Conservation (phyloP, 2,113 vertebrate genomes). For the Dicaeum eximium region DNA sequence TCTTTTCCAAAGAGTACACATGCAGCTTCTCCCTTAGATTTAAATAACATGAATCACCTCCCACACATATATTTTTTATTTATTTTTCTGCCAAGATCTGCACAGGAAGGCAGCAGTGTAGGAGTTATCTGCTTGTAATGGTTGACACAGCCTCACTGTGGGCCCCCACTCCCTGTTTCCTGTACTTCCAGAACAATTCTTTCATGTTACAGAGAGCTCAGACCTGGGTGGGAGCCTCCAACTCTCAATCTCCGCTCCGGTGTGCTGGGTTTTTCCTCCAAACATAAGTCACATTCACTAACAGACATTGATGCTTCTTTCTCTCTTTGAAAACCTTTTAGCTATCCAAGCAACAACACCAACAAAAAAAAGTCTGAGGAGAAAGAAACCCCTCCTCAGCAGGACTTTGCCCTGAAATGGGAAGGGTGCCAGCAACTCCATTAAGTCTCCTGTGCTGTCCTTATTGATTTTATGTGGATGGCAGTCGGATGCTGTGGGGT, state of each 20-base stretch:
- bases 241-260: accelerated
- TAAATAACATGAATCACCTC: background rate
- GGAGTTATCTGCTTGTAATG: constrained; percentile 14
- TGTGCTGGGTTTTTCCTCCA: background rate
- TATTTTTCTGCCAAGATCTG: background rate
- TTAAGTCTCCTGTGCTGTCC: constrained; percentile 14
- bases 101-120: background rate
- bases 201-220: background rate
- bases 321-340: background rate
- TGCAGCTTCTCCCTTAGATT: background rate
- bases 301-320: background rate
- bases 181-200: background rate
- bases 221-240: background rate
- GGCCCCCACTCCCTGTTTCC: background rate
- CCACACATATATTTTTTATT: background rate
- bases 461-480: background rate
- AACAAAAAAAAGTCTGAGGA: background rate
- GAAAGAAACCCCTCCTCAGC: constrained; percentile 2
- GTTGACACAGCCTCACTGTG: background rate
- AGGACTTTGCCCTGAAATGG: constrained; percentile 20
- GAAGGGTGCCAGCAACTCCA: constrained; percentile 42
- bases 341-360: background rate
- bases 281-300: background rate
- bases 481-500: background rate
- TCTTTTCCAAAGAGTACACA: background rate